These are phyloP conservation scores for Deilephila porcellus DNA, from an alignment of 2,888 invertebrate genomes.

Conservation along the genomic window DNA sequence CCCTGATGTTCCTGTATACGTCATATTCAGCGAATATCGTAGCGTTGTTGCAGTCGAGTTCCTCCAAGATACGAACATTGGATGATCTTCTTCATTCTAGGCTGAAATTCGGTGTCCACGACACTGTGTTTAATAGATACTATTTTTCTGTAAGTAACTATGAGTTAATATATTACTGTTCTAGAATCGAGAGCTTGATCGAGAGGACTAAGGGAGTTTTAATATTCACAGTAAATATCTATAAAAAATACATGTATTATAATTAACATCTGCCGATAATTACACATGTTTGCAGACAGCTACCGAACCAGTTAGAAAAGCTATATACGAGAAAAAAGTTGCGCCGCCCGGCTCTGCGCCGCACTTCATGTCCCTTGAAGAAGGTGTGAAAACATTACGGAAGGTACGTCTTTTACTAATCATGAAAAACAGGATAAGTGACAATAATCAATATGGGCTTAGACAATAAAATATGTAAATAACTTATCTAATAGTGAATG, in stretches of 20 bases:
- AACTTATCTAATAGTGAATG: no score
- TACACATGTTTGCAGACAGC: slow-evolving; percentile 79
- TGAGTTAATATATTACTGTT: background rate
- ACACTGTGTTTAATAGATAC: slow-evolving; percentile 88
- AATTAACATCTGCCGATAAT: background rate
- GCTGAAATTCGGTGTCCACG: slow-evolving; percentile 87
- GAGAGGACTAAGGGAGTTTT: no score
- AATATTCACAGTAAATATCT: no score
- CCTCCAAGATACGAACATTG: slow-evolving; percentile 86
- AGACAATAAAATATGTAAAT: no score
- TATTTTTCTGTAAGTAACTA: slow-evolving; percentile 85
- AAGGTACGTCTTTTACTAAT: slow-evolving; percentile 56
- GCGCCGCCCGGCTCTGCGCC: slow-evolving; percentile 84
- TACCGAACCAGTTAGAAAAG: slow-evolving; percentile 86
- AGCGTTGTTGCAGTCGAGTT: slow-evolving; percentile 89
- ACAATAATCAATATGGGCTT: no score
- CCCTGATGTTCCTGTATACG: slow-evolving; percentile 89
- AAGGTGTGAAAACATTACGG: slow-evolving; percentile 85
- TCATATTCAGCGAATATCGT: slow-evolving; percentile 92
- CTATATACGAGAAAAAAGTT: slow-evolving; percentile 87
- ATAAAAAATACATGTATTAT: background rate
- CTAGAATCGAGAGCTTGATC: no score
- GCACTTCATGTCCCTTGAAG: slow-evolving; percentile 85
- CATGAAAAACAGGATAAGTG: no score
- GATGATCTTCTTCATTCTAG: slow-evolving; percentile 87